Base-by-base conservation (phyloP, 2,113 vertebrate species). In the Stigmatopora nigra region DNA sequence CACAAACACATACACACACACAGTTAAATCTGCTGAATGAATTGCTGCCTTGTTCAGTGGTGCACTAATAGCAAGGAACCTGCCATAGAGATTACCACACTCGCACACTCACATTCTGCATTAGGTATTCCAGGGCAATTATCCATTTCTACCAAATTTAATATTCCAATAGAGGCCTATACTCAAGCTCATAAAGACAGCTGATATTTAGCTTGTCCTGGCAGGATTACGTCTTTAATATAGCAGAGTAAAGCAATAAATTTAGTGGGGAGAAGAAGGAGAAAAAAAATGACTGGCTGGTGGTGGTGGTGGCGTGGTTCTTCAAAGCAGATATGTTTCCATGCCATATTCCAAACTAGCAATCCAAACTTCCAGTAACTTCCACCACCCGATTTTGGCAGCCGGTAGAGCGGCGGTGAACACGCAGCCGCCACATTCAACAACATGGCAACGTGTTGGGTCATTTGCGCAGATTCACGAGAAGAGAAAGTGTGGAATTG, bases 21-120 rank as follows among this genome's bases (percentile, higher is more conserved):
- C 82, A 78, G 78, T 86, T 87, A 87, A 81, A 88, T 77, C 83
- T 85, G 83, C 72, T 79, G 81, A 82, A 88, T 88, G 87, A 88
- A 88, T 88, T 81, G 85, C 79, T 77, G 82, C 87, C 85, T 88
- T 88, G 87, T 88, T 86, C 84, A 75, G 79, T 51, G 45, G 75
- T 64, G 82, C 71, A 75, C 77, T 85, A 86, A 84, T 83, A 79
- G 80, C 78, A 82, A 82, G 73, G 69, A 85, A 86, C 81, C 82
- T 86, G 85, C 79, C 77, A 79, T 80, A 71, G 66, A 80, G 77
- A 87, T 84, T 79, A 82, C 63, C 38, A 31, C 56, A 65, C 48
- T 55, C 41, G 35, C 19, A 61, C 25, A 69, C 45, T 17, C 57
- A 64, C 49, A 60, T 16, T 4, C 73, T 69, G 69, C 69, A 75